These are phyloP conservation scores for Zaprionus tsacasi DNA, from an alignment of 1,140 invertebrate species.

Conservation along the genomic window DNA sequence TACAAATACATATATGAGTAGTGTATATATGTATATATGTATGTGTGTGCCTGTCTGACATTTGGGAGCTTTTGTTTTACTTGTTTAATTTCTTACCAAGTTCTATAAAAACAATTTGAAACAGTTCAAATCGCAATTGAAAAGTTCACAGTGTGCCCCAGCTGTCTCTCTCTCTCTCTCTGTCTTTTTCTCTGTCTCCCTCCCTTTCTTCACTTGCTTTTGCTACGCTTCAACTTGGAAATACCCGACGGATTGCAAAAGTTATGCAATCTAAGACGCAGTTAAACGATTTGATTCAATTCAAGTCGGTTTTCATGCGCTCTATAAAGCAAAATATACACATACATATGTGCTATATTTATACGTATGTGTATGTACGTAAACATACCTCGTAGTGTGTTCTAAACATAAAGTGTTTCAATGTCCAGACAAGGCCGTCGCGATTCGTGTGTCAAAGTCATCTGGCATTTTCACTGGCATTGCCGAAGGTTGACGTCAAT, in stretches of 20 bases:
- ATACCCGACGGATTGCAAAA: slow-evolving; percentile 39
- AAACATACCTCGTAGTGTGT: slow-evolving; percentile 1
- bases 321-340: background rate
- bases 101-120: slow-evolving; percentile 6
- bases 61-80: slow-evolving; percentile 23
- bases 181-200: background rate
- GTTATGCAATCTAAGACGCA: slow-evolving; percentile 77
- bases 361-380: slow-evolving; percentile 2
- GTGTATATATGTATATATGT: background rate
- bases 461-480: slow-evolving; percentile 66
- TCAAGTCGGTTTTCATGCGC: slow-evolving; percentile 25
- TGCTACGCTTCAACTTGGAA: background rate
- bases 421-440: slow-evolving; percentile 56
- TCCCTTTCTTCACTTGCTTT: background rate
- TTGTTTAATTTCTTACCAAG: slow-evolving; percentile 10
- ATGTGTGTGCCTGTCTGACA: slow-evolving; percentile 7
- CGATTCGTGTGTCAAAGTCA: slow-evolving; percentile 57
- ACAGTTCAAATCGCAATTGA: slow-evolving; percentile 43
- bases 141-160: slow-evolving; percentile 25
- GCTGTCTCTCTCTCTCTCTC: too few species aligned
- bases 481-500: slow-evolving; percentile 56
- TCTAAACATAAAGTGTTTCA: slow-evolving; percentile 35
- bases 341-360: background rate
- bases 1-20: slow-evolving; percentile 6
- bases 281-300: slow-evolving; percentile 51